Percentiles rank a stretch among this genome's conserved stretches.
These are phyloP conservation scores for Argentina silus DNA, from an alignment of 2,797 vertebrate species.

Conservation along the genomic window DNA sequence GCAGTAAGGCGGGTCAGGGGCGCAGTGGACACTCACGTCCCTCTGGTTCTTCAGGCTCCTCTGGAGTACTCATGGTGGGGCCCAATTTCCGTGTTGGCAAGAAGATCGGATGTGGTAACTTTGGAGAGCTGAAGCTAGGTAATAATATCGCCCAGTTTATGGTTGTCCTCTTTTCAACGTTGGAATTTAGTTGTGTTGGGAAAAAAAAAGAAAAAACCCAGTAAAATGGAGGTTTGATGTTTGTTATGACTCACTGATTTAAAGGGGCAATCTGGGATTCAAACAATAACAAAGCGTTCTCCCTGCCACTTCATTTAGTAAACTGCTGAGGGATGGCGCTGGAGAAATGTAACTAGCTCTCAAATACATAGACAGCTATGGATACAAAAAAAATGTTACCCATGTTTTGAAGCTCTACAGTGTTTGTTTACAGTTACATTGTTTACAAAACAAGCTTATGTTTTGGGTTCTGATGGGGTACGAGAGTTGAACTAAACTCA, in stretches of 20 bases:
- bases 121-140: constrained; percentile 90
- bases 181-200: neutral
- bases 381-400: too few species aligned
- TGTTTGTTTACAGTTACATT: too few species aligned
- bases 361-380: too few species aligned
- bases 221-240: neutral
- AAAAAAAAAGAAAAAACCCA: neutral
- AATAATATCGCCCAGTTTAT: constrained; percentile 56
- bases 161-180: neutral
- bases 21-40: constrained; percentile 82
- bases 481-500: too few species aligned
- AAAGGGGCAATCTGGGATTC: too few species aligned
- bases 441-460: too few species aligned
- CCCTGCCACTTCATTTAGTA: neutral
- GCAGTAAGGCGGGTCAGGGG: constrained; percentile 78
- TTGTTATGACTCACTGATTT: neutral
- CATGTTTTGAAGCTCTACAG: too few species aligned
- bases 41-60: constrained; percentile 79
- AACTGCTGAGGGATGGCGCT: too few species aligned
- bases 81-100: constrained; percentile 92
- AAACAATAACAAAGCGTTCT: neutral
- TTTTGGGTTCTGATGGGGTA: too few species aligned
- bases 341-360: too few species aligned
- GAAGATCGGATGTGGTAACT: constrained; percentile 92
- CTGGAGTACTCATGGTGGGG: constrained; percentile 90